Percentiles rank a stretch among this genome's conserved stretches.
These are phyloP conservation scores for Pollenia angustigena DNA, from an alignment of 2,888 invertebrate genomes.

Conservation along the genomic window DNA sequence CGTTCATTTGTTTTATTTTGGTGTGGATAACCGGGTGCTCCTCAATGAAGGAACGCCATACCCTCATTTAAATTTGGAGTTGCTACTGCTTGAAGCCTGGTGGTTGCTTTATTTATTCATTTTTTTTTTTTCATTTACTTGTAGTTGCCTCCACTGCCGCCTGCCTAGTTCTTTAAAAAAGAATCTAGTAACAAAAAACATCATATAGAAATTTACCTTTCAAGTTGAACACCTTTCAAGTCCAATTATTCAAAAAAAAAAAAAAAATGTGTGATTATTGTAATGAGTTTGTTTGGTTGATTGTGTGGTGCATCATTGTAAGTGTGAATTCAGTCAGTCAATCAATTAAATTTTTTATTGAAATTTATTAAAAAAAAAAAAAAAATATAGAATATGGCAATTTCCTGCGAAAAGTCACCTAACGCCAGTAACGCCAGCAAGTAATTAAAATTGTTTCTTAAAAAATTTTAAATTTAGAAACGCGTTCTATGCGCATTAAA, in stretches of 20 bases:
- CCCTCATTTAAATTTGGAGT: conserved; percentile 20
- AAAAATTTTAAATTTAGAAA: no score
- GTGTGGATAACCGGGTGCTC: conserved; percentile 25
- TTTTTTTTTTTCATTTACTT: conserved; percentile 6
- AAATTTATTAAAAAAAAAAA: conserved; percentile 1
- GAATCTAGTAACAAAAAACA: conserved; percentile 30
- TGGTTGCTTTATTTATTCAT: conserved; percentile 29
- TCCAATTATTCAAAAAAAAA: conserved; percentile 71
- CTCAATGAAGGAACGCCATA: conserved; percentile 3
- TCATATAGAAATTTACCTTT: conserved; percentile 71
- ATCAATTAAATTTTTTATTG: conserved; percentile 71
- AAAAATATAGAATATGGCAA: neutral
- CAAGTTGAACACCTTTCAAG: conserved; percentile 75
- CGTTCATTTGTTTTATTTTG: conserved; percentile 43
- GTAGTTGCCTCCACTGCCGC: conserved; percentile 11
- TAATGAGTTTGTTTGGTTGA: conserved; percentile 36
- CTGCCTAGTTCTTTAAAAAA: neutral
- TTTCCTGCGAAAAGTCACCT: no score
- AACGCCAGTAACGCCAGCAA: no score
- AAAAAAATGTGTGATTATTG: conserved; percentile 59
- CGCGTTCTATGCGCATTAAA: no score
- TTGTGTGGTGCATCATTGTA: conserved; percentile 9
- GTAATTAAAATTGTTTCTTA: no score
- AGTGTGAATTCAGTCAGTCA: conserved; percentile 78
- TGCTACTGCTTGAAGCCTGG: conserved; percentile 23